Percentiles rank a stretch among this genome's conserved stretches.
Conservation (phyloP, 2,888 invertebrate species). For the Sinhomidia bicolor region DNA sequence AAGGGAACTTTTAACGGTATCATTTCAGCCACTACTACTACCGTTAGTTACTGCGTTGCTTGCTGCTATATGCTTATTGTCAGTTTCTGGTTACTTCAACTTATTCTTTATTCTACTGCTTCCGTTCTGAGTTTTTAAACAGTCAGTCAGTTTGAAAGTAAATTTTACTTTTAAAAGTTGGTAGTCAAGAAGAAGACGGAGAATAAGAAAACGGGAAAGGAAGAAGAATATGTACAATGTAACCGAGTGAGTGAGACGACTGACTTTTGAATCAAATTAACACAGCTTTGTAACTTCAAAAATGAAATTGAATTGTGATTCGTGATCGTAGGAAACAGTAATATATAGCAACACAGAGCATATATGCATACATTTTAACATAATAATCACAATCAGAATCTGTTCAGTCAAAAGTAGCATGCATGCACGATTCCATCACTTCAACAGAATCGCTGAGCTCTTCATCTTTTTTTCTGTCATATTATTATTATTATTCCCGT, state of each 20-base stretch:
- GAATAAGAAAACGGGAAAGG: no score
- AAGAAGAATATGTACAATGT: not conserved
- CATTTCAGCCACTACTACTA: not conserved
- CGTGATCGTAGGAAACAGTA: not conserved
- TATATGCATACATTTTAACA: not conserved
- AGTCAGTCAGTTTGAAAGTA: not conserved
- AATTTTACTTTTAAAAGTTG: constrained; percentile 26
- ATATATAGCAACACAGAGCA: no score
- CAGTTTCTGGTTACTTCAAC: not conserved
- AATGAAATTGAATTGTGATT: constrained; percentile 60
- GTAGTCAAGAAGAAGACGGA: not conserved
- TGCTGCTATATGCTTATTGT: no score
- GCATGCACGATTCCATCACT: constrained; percentile 21
- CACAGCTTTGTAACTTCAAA: constrained; percentile 61
- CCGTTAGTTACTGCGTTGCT: no score
- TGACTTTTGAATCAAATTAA: constrained; percentile 67
- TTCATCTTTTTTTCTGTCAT: not conserved
- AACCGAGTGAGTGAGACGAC: constrained; percentile 32
- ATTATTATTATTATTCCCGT: not conserved
- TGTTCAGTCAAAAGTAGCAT: not conserved
- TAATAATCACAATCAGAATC: not conserved
- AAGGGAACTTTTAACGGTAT: not conserved
- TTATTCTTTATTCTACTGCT: not conserved
- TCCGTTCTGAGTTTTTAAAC: not conserved
- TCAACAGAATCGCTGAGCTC: not conserved